These are phyloP conservation scores for Oreocharis arfaki DNA, from an alignment of 2,113 vertebrate genomes.

Conservation along the genomic window DNA sequence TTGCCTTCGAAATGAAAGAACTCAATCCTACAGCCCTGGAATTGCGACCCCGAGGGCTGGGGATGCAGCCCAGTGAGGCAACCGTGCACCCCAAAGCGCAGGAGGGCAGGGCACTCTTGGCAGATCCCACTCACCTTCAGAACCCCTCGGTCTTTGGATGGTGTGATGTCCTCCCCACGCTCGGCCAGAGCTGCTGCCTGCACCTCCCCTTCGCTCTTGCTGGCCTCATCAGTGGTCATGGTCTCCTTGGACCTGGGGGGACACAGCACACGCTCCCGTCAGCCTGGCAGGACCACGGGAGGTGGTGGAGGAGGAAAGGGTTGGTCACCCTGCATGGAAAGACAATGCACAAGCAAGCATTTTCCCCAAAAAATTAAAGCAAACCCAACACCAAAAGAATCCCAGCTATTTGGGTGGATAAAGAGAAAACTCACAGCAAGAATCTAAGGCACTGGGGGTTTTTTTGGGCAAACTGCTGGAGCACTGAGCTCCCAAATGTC, in stretches of 20 bases:
- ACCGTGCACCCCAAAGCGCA: rapidly evolving
- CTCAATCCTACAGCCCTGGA: not conserved
- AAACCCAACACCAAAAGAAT: not conserved
- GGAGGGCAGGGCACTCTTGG: not conserved
- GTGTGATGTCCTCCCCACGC: conserved; percentile 83
- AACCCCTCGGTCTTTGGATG: conserved; percentile 84
- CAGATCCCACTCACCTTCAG: conserved; percentile 80
- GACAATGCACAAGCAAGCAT: not conserved
- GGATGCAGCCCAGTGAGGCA: rapidly evolving
- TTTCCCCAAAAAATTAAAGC: not conserved
- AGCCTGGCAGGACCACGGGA: not conserved
- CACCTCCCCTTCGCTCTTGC: conserved; percentile 74
- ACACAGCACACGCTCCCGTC: rapidly evolving
- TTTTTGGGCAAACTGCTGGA: not conserved
- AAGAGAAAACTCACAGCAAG: not conserved
- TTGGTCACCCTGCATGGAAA: not conserved
- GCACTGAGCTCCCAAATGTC: not conserved
- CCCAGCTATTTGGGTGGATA: not conserved
- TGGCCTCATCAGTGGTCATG: conserved; percentile 89
- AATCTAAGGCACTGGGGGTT: not conserved
- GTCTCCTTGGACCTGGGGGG: conserved; percentile 39
- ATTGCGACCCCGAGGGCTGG: not conserved
- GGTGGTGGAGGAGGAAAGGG: not conserved
- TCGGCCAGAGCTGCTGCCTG: conserved; percentile 69
- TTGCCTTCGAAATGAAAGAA: not conserved